Percentiles rank a stretch among this genome's conserved stretches.
phyloP scores from a whole-genome alignment of 2,888 invertebrate genomes.

The Phania funesta region DNA sequence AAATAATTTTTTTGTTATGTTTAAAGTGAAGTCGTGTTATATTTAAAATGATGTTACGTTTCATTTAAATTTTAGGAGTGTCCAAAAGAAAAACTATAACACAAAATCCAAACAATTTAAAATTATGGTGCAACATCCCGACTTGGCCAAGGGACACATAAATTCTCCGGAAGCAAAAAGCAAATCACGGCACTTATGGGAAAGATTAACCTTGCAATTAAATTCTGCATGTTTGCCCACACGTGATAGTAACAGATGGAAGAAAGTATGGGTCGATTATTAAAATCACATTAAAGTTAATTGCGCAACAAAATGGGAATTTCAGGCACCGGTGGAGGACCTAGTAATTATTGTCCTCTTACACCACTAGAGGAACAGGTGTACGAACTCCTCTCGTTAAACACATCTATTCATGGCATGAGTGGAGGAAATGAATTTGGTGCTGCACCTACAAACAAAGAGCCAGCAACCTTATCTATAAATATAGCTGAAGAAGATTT shows the following conservation, averaged over 20 bases:
- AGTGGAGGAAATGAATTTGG: neutral
- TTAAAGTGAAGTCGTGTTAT: neutral
- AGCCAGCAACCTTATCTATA: neutral
- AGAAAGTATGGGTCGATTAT: conserved; percentile 50
- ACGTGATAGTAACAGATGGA: conserved; percentile 25
- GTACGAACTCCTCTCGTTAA: neutral
- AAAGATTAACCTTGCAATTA: conserved; percentile 13
- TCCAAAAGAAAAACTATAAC: neutral
- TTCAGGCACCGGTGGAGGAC: conserved; percentile 48
- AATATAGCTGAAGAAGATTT: no score
- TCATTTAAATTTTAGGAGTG: neutral
- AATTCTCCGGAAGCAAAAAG: conserved; percentile 31
- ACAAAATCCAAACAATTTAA: conserved; percentile 45
- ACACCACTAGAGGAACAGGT: conserved; percentile 39
- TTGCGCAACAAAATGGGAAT: conserved; percentile 34
- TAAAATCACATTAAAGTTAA: conserved; percentile 36
- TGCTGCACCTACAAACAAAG: neutral
- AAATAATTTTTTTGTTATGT: neutral
- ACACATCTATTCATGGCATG: no score
- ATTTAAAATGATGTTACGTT: neutral
- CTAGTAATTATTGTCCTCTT: conserved; percentile 40
- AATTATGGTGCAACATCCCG: conserved; percentile 22
- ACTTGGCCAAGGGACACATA: conserved; percentile 36
- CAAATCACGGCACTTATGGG: conserved; percentile 32
- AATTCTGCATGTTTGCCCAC: conserved; percentile 16